Evolutionary conservation across 92 coral and sea anemone species (phyloP).

Genomic region (Epizoanthus fatuus): DNA sequence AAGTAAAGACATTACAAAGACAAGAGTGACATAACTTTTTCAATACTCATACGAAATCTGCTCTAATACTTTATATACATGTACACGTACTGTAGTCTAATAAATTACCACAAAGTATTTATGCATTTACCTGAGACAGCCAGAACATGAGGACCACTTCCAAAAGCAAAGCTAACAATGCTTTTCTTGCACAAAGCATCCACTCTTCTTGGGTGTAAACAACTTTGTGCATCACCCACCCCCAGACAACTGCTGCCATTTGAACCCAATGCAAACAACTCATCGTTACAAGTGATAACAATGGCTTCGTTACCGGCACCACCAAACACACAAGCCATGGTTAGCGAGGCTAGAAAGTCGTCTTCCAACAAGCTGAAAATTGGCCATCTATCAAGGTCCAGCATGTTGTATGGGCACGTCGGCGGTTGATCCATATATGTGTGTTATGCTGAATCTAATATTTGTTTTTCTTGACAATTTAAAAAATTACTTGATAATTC

Average conservation of each 20-base stretch:
- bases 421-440: slow-evolving; percentile 16
- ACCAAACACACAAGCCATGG: slow-evolving; percentile 92
- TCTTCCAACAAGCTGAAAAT: slow-evolving; percentile 85
- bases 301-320: slow-evolving; percentile 93
- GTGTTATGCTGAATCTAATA: neutral
- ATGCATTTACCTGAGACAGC: slow-evolving; percentile 82
- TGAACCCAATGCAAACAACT: slow-evolving; percentile 87
- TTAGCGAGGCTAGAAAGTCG: slow-evolving; percentile 69
- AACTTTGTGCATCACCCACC: slow-evolving; percentile 86
- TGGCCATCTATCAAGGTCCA: slow-evolving; percentile 91
- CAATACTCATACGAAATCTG: no score
- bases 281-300: slow-evolving; percentile 83
- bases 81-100: no score
- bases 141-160: slow-evolving; percentile 93
- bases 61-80: no score
- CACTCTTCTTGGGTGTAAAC: slow-evolving; percentile 81
- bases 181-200: slow-evolving; percentile 86
- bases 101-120: no score
- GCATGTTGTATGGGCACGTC: slow-evolving; percentile 59
- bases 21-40: no score
- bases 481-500: no score
- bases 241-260: slow-evolving; percentile 94
- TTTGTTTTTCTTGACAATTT: no score
- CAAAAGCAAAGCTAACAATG: slow-evolving; percentile 79
- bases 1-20: no score